Conservation (phyloP, 2,888 invertebrate species). For the Eueremaeus valkanovi region DNA sequence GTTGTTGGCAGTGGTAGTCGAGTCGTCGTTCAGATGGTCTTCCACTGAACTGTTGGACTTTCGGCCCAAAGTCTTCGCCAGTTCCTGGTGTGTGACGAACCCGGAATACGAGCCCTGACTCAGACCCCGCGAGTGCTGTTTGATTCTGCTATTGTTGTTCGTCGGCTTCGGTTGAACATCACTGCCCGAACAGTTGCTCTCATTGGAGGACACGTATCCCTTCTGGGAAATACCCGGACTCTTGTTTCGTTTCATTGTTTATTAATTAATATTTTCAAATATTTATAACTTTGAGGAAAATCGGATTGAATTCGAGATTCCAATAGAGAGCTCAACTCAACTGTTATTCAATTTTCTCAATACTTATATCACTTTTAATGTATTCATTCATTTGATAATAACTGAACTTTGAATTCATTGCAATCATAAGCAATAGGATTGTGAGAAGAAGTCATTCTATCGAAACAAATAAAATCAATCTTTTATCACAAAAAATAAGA, state of each 20-base stretch:
- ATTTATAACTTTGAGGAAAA: background rate
- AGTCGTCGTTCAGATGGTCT: constrained; percentile 17
- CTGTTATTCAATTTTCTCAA: background rate
- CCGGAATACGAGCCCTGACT: constrained; percentile 22
- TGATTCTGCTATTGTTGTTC: constrained; percentile 8
- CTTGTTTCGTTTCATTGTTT: constrained; percentile 17
- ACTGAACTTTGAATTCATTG: background rate
- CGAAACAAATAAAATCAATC: background rate
- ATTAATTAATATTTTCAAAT: background rate
- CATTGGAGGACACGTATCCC: constrained; percentile 20
- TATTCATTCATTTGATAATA: background rate
- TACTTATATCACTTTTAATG: background rate
- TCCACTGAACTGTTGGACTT: constrained; percentile 9
- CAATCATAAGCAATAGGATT: background rate
- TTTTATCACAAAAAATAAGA: background rate
- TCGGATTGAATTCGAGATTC: background rate
- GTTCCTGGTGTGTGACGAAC: background rate
- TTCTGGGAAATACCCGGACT: constrained; percentile 29
- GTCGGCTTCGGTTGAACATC: background rate
- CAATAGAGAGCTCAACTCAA: background rate
- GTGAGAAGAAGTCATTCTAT: constrained; percentile 1
- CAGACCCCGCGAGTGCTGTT: constrained; percentile 6
- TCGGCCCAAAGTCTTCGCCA: background rate
- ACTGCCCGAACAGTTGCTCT: background rate
- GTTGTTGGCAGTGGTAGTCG: background rate